Evolutionary conservation across 2,113 vertebrate species (phyloP).

Genomic region (Peromyscus californicus): DNA sequence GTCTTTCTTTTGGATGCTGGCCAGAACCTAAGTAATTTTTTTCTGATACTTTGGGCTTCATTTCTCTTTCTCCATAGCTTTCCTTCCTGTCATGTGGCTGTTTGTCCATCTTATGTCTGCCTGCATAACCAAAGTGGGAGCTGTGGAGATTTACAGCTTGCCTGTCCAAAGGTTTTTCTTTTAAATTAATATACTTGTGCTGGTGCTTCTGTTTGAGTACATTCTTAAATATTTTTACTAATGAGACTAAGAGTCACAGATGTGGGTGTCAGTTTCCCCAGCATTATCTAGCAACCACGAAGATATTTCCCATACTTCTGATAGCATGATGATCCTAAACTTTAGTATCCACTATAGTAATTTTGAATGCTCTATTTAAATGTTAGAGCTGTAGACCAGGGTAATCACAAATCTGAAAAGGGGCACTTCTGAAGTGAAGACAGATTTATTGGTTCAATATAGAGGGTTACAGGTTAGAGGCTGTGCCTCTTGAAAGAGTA

Average conservation of each 20-base stretch:
- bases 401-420: background rate
- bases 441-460: background rate
- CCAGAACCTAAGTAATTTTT: background rate
- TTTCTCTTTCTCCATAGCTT: too few relatives aligned
- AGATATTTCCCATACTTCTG: background rate
- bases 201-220: background rate
- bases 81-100: too few relatives aligned
- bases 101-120: background rate
- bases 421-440: background rate
- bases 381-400: background rate
- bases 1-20: background rate
- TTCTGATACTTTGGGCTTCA: background rate
- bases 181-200: background rate
- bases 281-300: background rate
- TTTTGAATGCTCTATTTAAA: background rate
- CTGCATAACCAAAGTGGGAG: background rate
- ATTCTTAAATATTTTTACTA: background rate
- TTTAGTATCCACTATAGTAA: background rate
- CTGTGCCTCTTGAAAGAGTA: background rate
- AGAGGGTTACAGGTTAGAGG: background rate
- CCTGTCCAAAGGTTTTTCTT: background rate
- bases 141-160: background rate
- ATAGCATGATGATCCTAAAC: background rate
- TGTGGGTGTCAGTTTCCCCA: too few relatives aligned
- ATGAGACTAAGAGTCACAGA: background rate